A percentile compares a stretch with the other conserved stretches of the same genome.
Conservation (phyloP, 2,797 vertebrate species). For the Catamblyrhynchus diadema region DNA sequence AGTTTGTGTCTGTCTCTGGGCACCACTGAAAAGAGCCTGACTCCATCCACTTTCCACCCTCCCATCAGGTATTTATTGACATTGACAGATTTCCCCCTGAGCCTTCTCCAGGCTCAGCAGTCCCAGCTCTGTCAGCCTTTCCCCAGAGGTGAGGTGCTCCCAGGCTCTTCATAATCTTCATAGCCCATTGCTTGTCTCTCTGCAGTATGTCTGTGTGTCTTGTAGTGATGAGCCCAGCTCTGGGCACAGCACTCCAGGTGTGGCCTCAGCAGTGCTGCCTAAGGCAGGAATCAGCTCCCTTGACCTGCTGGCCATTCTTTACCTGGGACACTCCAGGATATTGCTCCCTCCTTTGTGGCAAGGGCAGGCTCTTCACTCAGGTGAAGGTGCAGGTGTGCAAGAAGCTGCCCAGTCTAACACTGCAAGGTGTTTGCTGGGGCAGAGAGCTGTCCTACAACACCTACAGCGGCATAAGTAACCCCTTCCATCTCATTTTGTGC, state of each 20-base stretch:
- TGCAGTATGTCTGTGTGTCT: background rate
- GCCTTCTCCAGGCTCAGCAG: background rate
- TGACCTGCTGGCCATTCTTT: background rate
- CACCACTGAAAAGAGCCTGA: background rate
- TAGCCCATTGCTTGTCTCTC: background rate
- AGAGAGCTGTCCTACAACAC: background rate
- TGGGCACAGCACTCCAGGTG: background rate
- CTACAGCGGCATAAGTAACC: background rate
- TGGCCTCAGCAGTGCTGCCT: background rate
- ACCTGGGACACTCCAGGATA: background rate
- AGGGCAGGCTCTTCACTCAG: accelerated
- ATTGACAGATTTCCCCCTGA: background rate
- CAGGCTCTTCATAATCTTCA: background rate
- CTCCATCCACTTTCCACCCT: background rate
- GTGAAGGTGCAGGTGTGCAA: background rate
- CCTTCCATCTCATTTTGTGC: background rate
- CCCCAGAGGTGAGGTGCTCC: background rate
- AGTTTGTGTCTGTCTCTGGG: background rate
- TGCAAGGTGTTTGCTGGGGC: background rate
- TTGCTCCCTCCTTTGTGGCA: accelerated
- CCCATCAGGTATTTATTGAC: background rate
- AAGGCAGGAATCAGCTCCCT: background rate
- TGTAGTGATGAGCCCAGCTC: background rate
- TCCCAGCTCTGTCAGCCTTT: background rate
- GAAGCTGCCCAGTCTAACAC: background rate